Evolutionary conservation across 2,888 invertebrate genomes (phyloP).

Genomic region (Lacanobia wlatinum): DNA sequence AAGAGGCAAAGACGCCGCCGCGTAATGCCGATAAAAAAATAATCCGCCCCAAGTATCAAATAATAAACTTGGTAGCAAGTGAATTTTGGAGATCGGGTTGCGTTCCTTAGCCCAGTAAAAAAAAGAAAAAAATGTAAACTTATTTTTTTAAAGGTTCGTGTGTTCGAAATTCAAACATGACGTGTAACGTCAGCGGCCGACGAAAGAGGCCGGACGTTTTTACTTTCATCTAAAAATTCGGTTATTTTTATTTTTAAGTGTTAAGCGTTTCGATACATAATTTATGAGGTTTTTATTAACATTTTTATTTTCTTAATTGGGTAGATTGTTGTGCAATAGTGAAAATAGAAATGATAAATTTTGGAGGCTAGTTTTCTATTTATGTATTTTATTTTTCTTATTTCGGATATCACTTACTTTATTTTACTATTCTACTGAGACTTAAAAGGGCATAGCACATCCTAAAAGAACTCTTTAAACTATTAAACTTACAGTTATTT

Average conservation of each 20-base stretch:
- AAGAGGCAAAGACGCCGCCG: conserved; percentile 86
- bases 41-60: conserved; percentile 87
- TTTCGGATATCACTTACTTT: not conserved
- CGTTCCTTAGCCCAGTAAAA: conserved; percentile 73
- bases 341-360: conserved; percentile 30
- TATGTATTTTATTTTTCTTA: not conserved
- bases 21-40: conserved; percentile 81
- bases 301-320: conserved; percentile 50
- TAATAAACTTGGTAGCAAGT: conserved; percentile 91
- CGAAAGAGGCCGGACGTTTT: conserved; percentile 80
- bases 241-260: conserved; percentile 50
- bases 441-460: not conserved
- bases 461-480: not conserved
- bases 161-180: conserved; percentile 88
- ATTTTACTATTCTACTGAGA: not conserved
- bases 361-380: conserved; percentile 4
- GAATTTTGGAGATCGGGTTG: conserved; percentile 89
- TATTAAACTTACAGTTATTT: not conserved
- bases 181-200: conserved; percentile 84
- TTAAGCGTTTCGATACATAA: conserved; percentile 53
- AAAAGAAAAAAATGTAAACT: conserved; percentile 69
- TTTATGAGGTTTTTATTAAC: conserved; percentile 49
- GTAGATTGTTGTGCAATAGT: conserved; percentile 43
- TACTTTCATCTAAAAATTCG: conserved; percentile 76
- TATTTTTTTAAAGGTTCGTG: conserved; percentile 75